phyloP scores from a whole-genome alignment of 2,113 vertebrate species.

The Otis tarda region DNA sequence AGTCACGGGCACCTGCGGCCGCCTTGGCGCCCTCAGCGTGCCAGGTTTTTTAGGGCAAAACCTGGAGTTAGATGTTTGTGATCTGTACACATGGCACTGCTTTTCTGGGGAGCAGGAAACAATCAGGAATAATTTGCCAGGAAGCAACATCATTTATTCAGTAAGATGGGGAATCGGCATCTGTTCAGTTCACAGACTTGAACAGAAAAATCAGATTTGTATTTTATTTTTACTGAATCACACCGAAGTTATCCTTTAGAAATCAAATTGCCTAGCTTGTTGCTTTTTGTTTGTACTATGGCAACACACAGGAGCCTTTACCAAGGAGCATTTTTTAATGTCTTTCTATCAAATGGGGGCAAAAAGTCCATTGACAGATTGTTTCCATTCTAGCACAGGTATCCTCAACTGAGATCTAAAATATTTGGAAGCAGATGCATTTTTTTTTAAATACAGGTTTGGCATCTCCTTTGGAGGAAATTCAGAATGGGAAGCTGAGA shows the following conservation, averaged over 20 bases:
- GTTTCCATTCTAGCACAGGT: background rate
- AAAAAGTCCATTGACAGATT: background rate
- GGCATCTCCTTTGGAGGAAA: background rate
- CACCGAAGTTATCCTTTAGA: background rate
- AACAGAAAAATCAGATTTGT: background rate
- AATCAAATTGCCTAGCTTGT: accelerated
- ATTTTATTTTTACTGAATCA: background rate
- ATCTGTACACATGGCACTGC: background rate
- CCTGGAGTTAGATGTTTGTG: background rate
- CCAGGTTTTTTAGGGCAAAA: accelerated
- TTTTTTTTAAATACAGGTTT: background rate
- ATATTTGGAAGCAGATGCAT: background rate
- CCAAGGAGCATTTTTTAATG: background rate
- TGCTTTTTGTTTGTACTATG: background rate
- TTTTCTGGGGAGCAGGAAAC: background rate
- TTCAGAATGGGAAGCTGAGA: background rate
- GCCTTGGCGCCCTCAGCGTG: accelerated
- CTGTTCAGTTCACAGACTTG: background rate
- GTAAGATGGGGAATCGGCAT: background rate
- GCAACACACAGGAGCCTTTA: accelerated
- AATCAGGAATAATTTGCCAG: background rate
- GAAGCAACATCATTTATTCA: background rate
- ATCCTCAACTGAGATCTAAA: background rate
- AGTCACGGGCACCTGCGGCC: background rate
- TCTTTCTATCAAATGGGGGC: background rate